A percentile compares a stretch with the other conserved stretches of the same genome.
Conservation (phyloP, 2,888 invertebrate genomes). For the Corbicula japonica region DNA sequence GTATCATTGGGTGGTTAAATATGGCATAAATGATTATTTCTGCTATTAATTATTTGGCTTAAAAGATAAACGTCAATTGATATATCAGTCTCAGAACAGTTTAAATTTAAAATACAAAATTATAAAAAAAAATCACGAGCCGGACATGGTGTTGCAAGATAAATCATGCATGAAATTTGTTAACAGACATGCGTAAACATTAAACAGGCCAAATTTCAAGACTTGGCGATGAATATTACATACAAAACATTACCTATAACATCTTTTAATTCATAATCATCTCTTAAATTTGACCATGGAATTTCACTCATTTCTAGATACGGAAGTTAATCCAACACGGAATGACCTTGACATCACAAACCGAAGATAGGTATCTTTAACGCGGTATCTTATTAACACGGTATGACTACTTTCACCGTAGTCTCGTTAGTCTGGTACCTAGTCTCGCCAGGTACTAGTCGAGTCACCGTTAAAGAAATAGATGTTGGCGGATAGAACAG, state of each 20-base stretch:
- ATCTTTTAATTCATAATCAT: slow-evolving; percentile 96
- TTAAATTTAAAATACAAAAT: neutral
- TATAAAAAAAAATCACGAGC: neutral
- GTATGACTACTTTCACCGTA: too few species aligned
- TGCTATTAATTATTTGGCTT: too few species aligned
- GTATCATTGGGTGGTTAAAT: too few species aligned
- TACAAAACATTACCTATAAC: slow-evolving; percentile 92
- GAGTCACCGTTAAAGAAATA: too few species aligned
- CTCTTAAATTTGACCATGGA: slow-evolving; percentile 95
- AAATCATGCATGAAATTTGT: neutral
- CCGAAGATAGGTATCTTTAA: too few species aligned
- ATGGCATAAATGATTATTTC: too few species aligned
- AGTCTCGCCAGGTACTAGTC: too few species aligned
- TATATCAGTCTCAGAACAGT: neutral
- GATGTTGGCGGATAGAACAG: too few species aligned
- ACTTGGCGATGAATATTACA: neutral
- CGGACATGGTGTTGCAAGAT: neutral
- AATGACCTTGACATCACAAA: slow-evolving; percentile 21
- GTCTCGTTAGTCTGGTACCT: too few species aligned
- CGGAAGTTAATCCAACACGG: slow-evolving; percentile 19
- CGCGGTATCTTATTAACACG: too few species aligned
- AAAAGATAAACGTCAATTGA: neutral
- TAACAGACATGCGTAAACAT: neutral
- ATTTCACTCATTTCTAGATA: slow-evolving; percentile 46
- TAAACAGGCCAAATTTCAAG: neutral